Evolutionary conservation across 2,113 vertebrate species (phyloP).

Genomic region (Pipa parva): DNA sequence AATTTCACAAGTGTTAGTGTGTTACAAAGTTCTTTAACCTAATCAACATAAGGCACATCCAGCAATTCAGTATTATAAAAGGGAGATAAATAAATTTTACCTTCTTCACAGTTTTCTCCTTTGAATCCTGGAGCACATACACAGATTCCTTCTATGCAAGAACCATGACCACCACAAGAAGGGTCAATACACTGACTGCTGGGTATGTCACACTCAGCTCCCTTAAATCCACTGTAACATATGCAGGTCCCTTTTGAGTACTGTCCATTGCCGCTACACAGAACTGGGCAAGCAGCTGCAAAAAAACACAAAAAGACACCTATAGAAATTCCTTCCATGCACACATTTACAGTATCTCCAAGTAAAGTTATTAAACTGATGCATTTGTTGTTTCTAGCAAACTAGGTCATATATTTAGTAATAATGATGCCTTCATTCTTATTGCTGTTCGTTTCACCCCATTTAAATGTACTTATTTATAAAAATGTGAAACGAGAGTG

Average conservation of each 20-base stretch:
- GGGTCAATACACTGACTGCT: conserved; percentile 91
- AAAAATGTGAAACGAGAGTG: no score
- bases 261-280: conserved; percentile 95
- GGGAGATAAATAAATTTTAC: conserved; percentile 58
- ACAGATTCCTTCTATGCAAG: conserved; percentile 90
- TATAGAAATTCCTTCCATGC: conserved; percentile 11
- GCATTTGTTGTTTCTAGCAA: conserved; percentile 9
- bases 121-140: conserved; percentile 91
- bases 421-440: no score
- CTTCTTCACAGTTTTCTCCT: conserved; percentile 88
- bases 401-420: no score
- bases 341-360: conserved; percentile 8
- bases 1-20: no score
- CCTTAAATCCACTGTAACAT: conserved; percentile 98
- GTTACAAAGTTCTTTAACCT: no score
- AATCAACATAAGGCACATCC: no score
- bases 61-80: no score
- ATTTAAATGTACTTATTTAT: no score
- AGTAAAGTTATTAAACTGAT: conserved; percentile 27
- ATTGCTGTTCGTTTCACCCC: no score
- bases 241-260: conserved; percentile 94
- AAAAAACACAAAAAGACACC: conserved; percentile 41
- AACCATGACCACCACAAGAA: conserved; percentile 87
- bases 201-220: conserved; percentile 89
- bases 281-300: conserved; percentile 84